phyloP scores from a whole-genome alignment of 2,797 vertebrate genomes.

The Anabas testudineus region DNA sequence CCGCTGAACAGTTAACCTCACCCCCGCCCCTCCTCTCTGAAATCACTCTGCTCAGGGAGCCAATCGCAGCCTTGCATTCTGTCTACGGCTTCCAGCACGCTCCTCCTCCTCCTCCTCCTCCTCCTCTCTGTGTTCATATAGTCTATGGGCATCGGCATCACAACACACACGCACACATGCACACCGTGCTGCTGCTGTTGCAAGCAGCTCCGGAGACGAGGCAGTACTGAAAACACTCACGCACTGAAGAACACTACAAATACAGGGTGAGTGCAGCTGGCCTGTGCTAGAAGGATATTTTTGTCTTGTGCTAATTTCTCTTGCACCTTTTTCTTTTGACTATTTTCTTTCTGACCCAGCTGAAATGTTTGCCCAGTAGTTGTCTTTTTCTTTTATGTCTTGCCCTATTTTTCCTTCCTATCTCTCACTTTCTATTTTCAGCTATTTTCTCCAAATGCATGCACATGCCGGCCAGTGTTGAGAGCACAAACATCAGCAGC shows the following conservation, averaged over 20 bases:
- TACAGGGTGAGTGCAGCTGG: constrained; percentile 59
- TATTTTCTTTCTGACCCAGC: constrained; percentile 17
- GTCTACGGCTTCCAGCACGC: constrained; percentile 51
- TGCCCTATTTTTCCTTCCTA: constrained; percentile 15
- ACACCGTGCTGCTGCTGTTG: constrained; percentile 15
- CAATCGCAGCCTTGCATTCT: constrained; percentile 60
- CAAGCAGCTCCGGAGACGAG: constrained; percentile 41
- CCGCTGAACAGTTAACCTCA: constrained; percentile 53
- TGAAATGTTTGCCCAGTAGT: constrained; percentile 14
- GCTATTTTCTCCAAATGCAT: constrained; percentile 58
- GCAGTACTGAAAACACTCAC: constrained; percentile 41
- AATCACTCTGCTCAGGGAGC: constrained; percentile 58
- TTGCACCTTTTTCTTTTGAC: not conserved
- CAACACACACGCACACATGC: constrained; percentile 55
- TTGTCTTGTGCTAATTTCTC: not conserved
- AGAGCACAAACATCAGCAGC: constrained; percentile 49
- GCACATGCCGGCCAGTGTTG: constrained; percentile 63
- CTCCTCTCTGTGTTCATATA: constrained; percentile 72
- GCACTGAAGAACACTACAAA: constrained; percentile 46
- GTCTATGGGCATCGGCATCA: constrained; percentile 68
- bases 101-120: constrained; percentile 57
- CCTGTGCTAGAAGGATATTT: constrained; percentile 8
- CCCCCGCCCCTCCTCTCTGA: constrained; percentile 48
- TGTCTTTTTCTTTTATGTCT: constrained; percentile 7
- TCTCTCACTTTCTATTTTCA: constrained; percentile 44